Evolutionary conservation across 1,140 invertebrate genomes (phyloP), one percentile per base, ranked within the genome.

Genomic region (Anastrepha obliqua): DNA sequence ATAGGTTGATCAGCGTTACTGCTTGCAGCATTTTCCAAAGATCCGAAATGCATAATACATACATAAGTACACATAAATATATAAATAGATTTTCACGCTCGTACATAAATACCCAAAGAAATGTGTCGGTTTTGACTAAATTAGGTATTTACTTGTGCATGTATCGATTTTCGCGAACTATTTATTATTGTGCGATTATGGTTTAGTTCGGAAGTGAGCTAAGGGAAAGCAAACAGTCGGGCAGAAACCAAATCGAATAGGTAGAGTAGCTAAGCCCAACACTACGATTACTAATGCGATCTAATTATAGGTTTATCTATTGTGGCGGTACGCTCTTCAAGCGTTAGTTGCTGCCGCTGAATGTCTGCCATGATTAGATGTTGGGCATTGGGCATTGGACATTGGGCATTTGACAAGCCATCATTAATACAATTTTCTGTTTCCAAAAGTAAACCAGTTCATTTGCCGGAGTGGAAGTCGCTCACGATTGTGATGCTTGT

Each of bases 301-400:
- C 8, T 81, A 81, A 81, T 81, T 81, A 81, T 81, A 11, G 74
- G 74, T 81, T 81, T 55, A 55, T 81, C n/a, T 81, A 47, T 81
- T 51, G 47, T 55, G 74, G 74, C n/a, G 74, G 74, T 81, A 11
- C 3, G 44, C n/a, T 51, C 42, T 7, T n/a, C 47, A 47, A 58
- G 7, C n/a, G 47, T 55, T 81, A 47, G 47, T 55, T n/a, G 74
- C n/a, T 81, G 47, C 74, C 47, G 47, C 44, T 6, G 51, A 55
- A 29, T n/a, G 74, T 81, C 74, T 81, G 51, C 74, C 74, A 11
- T 81, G 74, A 81, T 81, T 81, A 81, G 74, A 81, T 29, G 74
- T 81, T 81, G 55, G 74, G 17, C 74, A 55, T 55, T 81, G 74
- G n/a, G 44, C 74, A 81, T 81, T 81, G 55, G 74, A 11, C 74